Base-by-base conservation (phyloP, 2,888 invertebrate genomes). In the Amblyjoppa proteus region DNA sequence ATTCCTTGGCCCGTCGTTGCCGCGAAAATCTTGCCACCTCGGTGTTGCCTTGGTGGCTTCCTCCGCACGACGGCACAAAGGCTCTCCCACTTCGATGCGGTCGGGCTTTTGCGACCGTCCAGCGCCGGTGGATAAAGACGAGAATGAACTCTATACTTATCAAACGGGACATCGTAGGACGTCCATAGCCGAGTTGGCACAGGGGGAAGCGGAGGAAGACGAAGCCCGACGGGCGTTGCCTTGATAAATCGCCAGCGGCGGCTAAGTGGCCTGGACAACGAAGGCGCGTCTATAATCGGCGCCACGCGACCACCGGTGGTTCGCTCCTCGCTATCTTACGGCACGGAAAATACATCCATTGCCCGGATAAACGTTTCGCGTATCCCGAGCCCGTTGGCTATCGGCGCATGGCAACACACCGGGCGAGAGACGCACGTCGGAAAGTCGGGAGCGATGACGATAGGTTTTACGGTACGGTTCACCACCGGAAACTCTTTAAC, bases 181-280 rank as follows among this genome's bases (percentile, higher is more conserved):
- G 28, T 13, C 58, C 58, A 28, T 45, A 45, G 25, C 5, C 11
- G 58, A 58, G 28, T 56, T 25, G 56, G 20, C 56, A 3, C 9
- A 56, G 56, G 56, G 25, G 20, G 25, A 53, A 20, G 51, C 34
- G 28, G 28, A 25, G 45, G 34, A 38, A 64, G 34, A 64, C 53
- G 31, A 56, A 25, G 70, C 13, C 13, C 51, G 79, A 16, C 68
- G 56, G 68, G 66, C 80, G 80, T 81, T 28, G 80, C 66, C 45
- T 74, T 73, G 80, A 74, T 74, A 81, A 74, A 81, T 81, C 41
- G 80, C 51, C 13, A 38, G 25, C 45, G 64, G 80, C 74, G 34
- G 73, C 53, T 74, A 74, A 81, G 80, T 74, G 73, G 73, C 73
- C 56, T 38, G 56, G 80, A 74, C 80, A 81, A 73, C 41, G 53